Evolutionary conservation across 2,113 vertebrate species (phyloP).

Genomic region (Gallinago media): DNA sequence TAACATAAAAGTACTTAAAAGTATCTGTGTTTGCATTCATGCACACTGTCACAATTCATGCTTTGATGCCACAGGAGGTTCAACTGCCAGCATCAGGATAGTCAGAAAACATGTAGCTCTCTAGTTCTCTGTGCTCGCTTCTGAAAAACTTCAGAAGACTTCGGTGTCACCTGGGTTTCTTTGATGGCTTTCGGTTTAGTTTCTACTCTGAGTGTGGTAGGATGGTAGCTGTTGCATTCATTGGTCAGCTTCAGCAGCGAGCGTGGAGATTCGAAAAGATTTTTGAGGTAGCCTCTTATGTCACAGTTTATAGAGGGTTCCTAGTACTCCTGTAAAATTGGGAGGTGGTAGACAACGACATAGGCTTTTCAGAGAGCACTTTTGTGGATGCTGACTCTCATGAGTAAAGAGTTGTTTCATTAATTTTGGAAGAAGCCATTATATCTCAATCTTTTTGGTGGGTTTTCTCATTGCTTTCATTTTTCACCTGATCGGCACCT

Average conservation of each 20-base stretch:
- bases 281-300: neutral
- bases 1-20: neutral
- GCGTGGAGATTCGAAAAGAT: neutral
- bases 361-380: neutral
- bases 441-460: neutral
- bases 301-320: neutral
- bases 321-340: neutral
- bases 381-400: neutral
- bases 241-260: neutral
- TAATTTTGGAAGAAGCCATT: neutral
- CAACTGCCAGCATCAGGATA: neutral
- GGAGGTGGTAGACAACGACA: neutral
- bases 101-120: neutral
- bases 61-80: neutral
- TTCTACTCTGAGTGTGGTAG: neutral
- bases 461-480: neutral
- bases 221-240: neutral
- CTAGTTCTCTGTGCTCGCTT: neutral
- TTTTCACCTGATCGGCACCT: neutral
- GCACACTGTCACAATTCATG: neutral
- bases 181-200: neutral
- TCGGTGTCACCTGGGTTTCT: neutral
- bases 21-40: neutral
- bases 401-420: neutral
- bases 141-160: neutral